Base-by-base conservation (phyloP, 2,113 vertebrate species). In the Lutjanus erythropterus region DNA sequence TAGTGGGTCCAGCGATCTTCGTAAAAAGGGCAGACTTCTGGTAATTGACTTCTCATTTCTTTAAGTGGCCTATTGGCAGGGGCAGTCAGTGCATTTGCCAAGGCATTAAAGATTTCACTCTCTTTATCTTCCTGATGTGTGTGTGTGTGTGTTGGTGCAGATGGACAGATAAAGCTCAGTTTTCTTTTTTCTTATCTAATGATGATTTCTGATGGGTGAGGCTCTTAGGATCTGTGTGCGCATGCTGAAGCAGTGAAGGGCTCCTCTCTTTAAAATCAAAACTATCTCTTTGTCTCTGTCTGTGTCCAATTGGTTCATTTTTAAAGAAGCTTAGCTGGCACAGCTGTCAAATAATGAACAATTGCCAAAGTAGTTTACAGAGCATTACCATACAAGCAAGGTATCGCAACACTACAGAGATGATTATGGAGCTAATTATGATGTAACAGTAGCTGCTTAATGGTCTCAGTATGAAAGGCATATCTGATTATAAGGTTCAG, bases 11-110 rank as follows among this genome's bases (percentile, higher is more conserved):
- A 70, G 69, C 78, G 86, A 87, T 89, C 83, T 86, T 68, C 55
- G 87, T 87, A 79, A 75, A 85, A 91, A 91, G 85, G 90, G 77
- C 81, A 75, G 83, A 87, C 91, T 86, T 82, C 84, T 86, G 82
- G 86, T 95, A 95, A 95, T 94, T 93, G 94, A 95, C 93, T 92
- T 80, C 90, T 95, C 92, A 94, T 95, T 95, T 91, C 92, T 94
- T 91, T 94, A 95, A 95, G 93, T 93, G 91, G 88, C 81, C 92
- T 93, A 89, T 92, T 95, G 94, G 93, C 94, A 94, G 89, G 75
- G 69, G 41, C 78, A 72, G 71, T 71, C 74, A 65, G 83, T 81
- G 77, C 84, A 61, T 92, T 82, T 84, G 87, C 91, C 90, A 90
- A 85, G 73, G 27, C 88, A 88, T 93, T 93, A 93, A 87, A 90